Evolutionary conservation across 2,113 vertebrate genomes (phyloP).

Genomic region (Nothobranchius kuhntae): DNA sequence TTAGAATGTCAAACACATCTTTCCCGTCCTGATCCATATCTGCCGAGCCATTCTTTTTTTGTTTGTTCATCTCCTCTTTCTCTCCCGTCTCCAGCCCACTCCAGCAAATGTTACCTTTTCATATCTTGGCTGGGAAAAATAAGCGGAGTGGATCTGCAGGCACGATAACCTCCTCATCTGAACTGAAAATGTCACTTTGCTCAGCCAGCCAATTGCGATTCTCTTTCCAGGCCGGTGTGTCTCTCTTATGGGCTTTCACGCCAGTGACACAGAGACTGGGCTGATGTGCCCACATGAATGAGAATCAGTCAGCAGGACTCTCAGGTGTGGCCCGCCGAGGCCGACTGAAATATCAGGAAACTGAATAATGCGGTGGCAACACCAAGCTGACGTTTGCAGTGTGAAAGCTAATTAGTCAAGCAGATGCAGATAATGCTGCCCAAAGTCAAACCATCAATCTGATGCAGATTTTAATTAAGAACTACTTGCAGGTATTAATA

Average conservation of each 20-base stretch:
- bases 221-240: constrained; percentile 22
- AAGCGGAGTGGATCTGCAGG: constrained; percentile 49
- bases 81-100: constrained; percentile 36
- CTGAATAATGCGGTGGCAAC: background rate
- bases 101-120: constrained; percentile 72
- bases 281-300: constrained; percentile 63
- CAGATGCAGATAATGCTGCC: constrained; percentile 3
- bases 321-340: constrained; percentile 54
- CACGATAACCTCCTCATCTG: constrained; percentile 64
- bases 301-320: constrained; percentile 63
- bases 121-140: constrained; percentile 56
- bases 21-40: constrained; percentile 52
- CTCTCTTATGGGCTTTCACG: constrained; percentile 46
- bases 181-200: constrained; percentile 70
- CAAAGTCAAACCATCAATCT: constrained; percentile 18
- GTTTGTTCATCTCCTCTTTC: background rate
- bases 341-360: constrained; percentile 45
- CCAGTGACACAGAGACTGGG: constrained; percentile 48
- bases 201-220: constrained; percentile 39
- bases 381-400: background rate
- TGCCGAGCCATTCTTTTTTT: constrained; percentile 12
- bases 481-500: too few species aligned
- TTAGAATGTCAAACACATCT: constrained; percentile 72
- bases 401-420: constrained; percentile 29
- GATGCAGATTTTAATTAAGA: constrained; percentile 1